Conservation (phyloP, 1,140 invertebrate genomes). For the Drosophila sucinea region DNA sequence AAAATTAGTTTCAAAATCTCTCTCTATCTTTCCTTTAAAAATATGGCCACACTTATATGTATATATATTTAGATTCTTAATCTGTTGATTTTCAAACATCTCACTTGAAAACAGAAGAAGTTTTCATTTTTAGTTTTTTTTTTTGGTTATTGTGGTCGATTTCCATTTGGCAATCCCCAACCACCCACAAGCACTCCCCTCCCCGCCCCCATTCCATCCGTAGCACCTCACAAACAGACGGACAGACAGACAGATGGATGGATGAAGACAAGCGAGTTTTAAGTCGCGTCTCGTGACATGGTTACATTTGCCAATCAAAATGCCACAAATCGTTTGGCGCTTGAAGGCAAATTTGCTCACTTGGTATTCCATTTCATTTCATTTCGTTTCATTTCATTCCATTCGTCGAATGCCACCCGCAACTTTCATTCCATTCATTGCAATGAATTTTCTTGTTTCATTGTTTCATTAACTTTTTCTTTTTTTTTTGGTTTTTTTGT, state of each 20-base stretch:
- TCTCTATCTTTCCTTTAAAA: no score
- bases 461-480: conserved; percentile 37
- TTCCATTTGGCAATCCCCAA: neutral
- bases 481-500: neutral
- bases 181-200: neutral
- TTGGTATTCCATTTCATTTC: conserved; percentile 12
- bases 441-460: conserved; percentile 37
- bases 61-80: neutral
- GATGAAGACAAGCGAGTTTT: neutral
- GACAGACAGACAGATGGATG: conserved; percentile 13
- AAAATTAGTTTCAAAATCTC: no score
- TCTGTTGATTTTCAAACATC: neutral
- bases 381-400: conserved; percentile 18
- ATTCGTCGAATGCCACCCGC: conserved; percentile 39
- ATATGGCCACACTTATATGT: neutral
- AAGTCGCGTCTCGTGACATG: conserved; percentile 55
- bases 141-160: neutral
- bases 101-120: neutral
- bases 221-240: neutral
- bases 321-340: conserved; percentile 71
- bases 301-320: conserved; percentile 75
- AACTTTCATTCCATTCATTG: conserved; percentile 50
- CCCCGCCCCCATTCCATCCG: neutral
- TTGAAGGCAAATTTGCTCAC: conserved; percentile 31
- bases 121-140: neutral